Evolutionary conservation across 2,888 invertebrate species (phyloP).

Genomic region (Pediacus dermestoides): DNA sequence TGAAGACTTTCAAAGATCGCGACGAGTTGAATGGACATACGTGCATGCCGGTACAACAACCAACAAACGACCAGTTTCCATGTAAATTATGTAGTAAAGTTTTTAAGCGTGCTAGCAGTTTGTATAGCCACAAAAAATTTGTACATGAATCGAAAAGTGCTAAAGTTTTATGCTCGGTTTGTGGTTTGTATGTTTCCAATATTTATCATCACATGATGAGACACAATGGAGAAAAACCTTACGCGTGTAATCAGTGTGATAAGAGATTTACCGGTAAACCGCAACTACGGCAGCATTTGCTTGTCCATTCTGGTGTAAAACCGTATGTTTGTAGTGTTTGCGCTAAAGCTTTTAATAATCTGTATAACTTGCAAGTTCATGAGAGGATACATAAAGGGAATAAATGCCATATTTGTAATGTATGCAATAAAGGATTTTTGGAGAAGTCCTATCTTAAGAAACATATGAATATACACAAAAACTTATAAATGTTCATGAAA

Average conservation of each 20-base stretch:
- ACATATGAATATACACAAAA: constrained; percentile 37
- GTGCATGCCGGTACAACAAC: constrained; percentile 27
- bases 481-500: constrained; percentile 3
- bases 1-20: constrained; percentile 34
- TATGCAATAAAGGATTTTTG: constrained; percentile 39
- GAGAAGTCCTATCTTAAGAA: constrained; percentile 41
- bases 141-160: constrained; percentile 32
- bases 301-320: constrained; percentile 38
- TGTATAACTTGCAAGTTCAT: constrained; percentile 40
- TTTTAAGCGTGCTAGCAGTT: constrained; percentile 33
- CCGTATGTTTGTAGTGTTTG: constrained; percentile 40
- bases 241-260: constrained; percentile 35
- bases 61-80: constrained; percentile 21
- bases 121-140: constrained; percentile 34
- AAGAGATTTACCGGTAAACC: constrained; percentile 36
- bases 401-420: constrained; percentile 36
- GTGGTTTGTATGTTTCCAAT: constrained; percentile 36
- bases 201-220: constrained; percentile 39
- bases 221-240: constrained; percentile 34
- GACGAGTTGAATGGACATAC: constrained; percentile 28
- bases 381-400: constrained; percentile 41
- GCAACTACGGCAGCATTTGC: constrained; percentile 34
- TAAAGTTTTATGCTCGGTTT: constrained; percentile 36
- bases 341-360: constrained; percentile 39
- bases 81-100: constrained; percentile 38